phyloP scores from a whole-genome alignment of 2,797 vertebrate genomes.

The Gymnothorax javanicus region DNA sequence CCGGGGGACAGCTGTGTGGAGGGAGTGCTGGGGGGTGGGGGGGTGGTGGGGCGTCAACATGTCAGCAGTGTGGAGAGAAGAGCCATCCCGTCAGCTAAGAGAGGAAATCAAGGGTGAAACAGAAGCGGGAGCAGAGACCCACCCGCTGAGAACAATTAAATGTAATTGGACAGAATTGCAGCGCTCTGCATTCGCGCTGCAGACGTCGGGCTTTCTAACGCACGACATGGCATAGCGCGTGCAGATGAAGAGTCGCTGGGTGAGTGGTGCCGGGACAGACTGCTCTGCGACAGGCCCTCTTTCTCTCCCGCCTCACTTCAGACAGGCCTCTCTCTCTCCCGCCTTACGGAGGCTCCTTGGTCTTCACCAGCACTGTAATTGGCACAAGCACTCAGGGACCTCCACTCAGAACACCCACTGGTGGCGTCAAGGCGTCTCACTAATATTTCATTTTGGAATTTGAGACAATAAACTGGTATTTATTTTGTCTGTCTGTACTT shows the following conservation, averaged over 20 bases:
- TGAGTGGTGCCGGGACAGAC: conserved; percentile 31
- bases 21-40: neutral
- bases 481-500: conserved; percentile 24
- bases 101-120: conserved; percentile 41
- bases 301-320: neutral
- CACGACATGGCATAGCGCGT: conserved; percentile 16
- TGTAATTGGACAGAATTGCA: conserved; percentile 70
- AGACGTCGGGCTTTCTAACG: conserved; percentile 36
- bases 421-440: conserved; percentile 30
- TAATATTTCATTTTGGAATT: conserved; percentile 40
- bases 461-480: conserved; percentile 32
- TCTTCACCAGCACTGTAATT: conserved; percentile 24
- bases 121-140: conserved; percentile 34
- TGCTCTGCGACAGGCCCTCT: conserved; percentile 28
- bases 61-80: conserved; percentile 51
- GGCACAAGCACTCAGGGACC: conserved; percentile 28
- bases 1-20: neutral
- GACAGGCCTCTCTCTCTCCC: conserved; percentile 17
- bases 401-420: conserved; percentile 27
- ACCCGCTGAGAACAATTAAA: conserved; percentile 67
- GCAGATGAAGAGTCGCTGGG: conserved; percentile 28
- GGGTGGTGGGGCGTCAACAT: conserved; percentile 41
- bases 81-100: conserved; percentile 51
- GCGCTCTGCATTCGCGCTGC: conserved; percentile 33
- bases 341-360: conserved; percentile 9